phyloP scores from a whole-genome alignment of 2,888 invertebrate genomes.

The Dilophus febrilis region DNA sequence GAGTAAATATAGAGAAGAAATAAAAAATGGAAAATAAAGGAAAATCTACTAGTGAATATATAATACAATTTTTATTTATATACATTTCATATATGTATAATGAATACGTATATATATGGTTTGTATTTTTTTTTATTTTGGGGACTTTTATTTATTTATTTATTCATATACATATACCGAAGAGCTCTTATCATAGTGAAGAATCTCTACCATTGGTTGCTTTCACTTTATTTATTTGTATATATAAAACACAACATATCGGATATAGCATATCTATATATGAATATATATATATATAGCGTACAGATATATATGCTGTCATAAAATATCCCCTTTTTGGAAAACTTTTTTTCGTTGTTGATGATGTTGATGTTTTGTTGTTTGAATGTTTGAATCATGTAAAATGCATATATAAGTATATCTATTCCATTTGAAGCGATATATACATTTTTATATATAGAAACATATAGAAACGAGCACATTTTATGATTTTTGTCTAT shows the following conservation, averaged over 20 bases:
- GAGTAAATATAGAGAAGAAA: neutral
- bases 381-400: too few species aligned
- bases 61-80: neutral
- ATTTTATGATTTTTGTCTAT: too few species aligned
- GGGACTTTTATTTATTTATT: neutral
- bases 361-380: too few species aligned
- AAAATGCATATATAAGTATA: too few species aligned
- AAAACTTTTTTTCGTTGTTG: too few species aligned
- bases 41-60: neutral
- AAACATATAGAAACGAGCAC: too few species aligned
- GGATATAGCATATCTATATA: too few species aligned
- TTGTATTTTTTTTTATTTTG: neutral
- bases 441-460: too few species aligned
- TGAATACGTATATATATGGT: neutral
- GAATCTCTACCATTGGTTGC: constrained; percentile 1
- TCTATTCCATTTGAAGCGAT: too few species aligned
- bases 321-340: too few species aligned
- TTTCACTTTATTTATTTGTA: neutral
- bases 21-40: neutral
- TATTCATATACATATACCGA: neutral
- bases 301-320: too few species aligned
- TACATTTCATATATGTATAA: neutral
- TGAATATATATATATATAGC: too few species aligned
- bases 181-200: neutral
- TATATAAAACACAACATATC: neutral